Conservation (phyloP, 2,113 vertebrate species). For the Ptyas mucosa region DNA sequence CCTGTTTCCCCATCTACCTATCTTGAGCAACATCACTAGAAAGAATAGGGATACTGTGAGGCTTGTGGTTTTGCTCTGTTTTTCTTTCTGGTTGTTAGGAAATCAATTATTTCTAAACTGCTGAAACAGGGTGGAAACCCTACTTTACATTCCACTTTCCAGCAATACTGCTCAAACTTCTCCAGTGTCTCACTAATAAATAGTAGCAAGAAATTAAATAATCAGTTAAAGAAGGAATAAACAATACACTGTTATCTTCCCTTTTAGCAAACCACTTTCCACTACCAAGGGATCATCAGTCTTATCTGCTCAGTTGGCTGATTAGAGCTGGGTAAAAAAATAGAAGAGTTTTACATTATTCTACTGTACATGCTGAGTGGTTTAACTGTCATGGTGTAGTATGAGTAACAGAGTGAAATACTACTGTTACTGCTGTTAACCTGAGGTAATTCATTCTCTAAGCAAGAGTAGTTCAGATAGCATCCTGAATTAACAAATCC, state of each 20-base stretch:
- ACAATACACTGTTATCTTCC: neutral
- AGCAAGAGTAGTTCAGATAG: conserved; percentile 22
- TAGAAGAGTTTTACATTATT: neutral
- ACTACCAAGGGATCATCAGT: neutral
- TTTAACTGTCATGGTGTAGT: conserved; percentile 30
- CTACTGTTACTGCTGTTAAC: neutral
- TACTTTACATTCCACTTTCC: neutral
- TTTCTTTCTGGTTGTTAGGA: neutral
- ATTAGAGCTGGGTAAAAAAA: neutral
- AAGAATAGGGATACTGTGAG: neutral
- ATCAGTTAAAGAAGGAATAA: neutral
- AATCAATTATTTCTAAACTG: neutral
- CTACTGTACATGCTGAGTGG: neutral
- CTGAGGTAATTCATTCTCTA: conserved; percentile 20
- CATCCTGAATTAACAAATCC: conserved; percentile 21
- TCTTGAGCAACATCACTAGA: neutral
- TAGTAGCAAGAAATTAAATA: neutral
- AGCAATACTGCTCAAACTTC: neutral
- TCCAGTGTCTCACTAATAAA: neutral
- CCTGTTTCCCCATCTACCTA: neutral
- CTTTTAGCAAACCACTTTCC: neutral
- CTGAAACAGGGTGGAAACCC: neutral
- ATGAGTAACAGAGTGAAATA: neutral
- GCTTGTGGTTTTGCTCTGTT: neutral
- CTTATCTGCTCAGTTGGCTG: neutral